Conservation (phyloP, 2,888 invertebrate species). For the Epinotia nisella region DNA sequence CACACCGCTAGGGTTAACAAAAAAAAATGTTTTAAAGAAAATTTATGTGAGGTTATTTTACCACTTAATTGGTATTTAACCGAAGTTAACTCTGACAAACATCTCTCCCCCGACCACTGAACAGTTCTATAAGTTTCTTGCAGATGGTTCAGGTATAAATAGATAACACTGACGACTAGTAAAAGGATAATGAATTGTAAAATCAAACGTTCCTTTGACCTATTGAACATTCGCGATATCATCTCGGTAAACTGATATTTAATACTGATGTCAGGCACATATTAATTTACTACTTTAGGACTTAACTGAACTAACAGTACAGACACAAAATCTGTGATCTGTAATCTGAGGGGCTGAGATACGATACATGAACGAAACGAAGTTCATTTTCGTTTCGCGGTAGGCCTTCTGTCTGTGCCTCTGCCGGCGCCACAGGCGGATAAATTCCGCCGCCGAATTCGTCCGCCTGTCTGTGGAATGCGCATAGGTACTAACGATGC, state of each 20-base stretch:
- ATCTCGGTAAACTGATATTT: constrained; percentile 45
- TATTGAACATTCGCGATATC: constrained; percentile 51
- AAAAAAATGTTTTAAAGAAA: neutral
- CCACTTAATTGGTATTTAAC: constrained; percentile 73
- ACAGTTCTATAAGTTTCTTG: constrained; percentile 61
- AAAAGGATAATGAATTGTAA: constrained; percentile 55
- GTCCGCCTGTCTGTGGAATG: too few species aligned
- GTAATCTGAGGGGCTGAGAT: too few species aligned
- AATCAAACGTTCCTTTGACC: constrained; percentile 57
- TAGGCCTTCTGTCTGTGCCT: too few species aligned
- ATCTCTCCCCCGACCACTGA: constrained; percentile 64
- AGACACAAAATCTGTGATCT: too few species aligned
- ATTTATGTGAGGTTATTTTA: constrained; percentile 46
- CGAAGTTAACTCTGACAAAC: constrained; percentile 68
- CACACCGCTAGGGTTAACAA: neutral
- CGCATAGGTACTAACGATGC: too few species aligned
- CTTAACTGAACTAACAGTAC: too few species aligned
- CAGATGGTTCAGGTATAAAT: constrained; percentile 64
- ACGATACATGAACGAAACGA: too few species aligned
- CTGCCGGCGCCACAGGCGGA: too few species aligned
- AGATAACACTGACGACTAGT: constrained; percentile 54
- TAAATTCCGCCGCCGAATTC: too few species aligned
- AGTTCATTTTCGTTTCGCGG: too few species aligned
- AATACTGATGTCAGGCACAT: neutral
- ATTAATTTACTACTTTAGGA: too few species aligned